Evolutionary conservation across 2,888 invertebrate species (phyloP), one percentile per base, ranked within the genome.

Genomic region (Tetragonula carbonaria): DNA sequence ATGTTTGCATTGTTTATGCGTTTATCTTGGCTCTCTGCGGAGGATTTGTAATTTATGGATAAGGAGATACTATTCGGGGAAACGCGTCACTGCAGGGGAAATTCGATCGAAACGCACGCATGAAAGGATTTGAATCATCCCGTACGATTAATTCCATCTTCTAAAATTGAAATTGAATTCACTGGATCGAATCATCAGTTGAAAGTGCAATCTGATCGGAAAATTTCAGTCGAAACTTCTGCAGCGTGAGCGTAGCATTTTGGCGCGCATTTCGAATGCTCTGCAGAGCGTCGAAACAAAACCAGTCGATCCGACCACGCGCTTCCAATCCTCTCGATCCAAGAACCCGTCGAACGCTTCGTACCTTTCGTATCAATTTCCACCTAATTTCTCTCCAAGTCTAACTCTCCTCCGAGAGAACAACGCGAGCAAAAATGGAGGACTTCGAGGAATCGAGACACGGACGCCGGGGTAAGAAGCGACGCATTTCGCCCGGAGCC

Each of bases 231-330:
- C 28, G 28, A 28, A 28, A 28, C 28, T 28, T 28, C 84, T 87
- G 86, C 18, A n/a, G 55, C 59, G 73, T 67, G 68, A 70, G 74
- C 50, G 76, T 77, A 76, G 76, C 28, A 28, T 28, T 81, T 83
- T 80, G 81, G 88, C 90, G 86, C 83, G 86, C 87, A 80, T 85
- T 87, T 90, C 81, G 89, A 87, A 86, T 77, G 74, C 38, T 51
- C 74, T 76, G 59, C 74, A 89, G 85, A 75, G 86, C 81, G 75
- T 75, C 77, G 65, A 79, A 88, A 88, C 71, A 74, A 74, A 78
- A 45, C 59, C 68, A 65, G 33, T 65, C 80, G 70, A 82, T 87
- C 38, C 38, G 33, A 45, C 45, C 28, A 28, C 28, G 5, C 66
- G 6, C 45, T 45, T 33, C 6, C 33, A 23, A 14, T 21, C 8